A percentile compares a stretch with the other conserved stretches of the same genome.
Evolutionary conservation across 1,140 invertebrate genomes (phyloP).

Genomic region (Ostrea edulis): DNA sequence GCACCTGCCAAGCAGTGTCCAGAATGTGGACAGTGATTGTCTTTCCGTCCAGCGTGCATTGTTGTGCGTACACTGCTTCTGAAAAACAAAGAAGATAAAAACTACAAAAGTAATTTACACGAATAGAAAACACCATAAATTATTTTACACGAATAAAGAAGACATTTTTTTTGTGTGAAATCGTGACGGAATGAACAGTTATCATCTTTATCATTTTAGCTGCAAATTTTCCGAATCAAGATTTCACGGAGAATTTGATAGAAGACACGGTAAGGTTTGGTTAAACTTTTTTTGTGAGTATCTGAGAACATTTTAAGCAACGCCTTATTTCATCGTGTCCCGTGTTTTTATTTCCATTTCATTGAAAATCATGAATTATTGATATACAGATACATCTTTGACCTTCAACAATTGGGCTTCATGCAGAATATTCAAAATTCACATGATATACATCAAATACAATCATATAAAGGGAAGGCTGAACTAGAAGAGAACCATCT

Average conservation of each 20-base stretch:
- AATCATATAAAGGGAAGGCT: too few species aligned
- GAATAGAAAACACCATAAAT: neutral
- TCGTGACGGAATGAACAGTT: neutral
- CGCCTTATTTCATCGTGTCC: too few species aligned
- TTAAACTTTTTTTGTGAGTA: neutral
- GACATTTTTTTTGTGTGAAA: neutral
- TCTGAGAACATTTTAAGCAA: too few species aligned
- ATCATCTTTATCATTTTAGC: too few species aligned
- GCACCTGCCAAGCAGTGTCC: constrained; percentile 70
- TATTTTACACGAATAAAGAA: neutral
- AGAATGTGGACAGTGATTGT: constrained; percentile 66
- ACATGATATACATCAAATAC: too few species aligned
- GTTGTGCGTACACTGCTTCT: constrained; percentile 68
- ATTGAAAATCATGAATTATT: too few species aligned
- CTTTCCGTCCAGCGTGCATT: constrained; percentile 66
- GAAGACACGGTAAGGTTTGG: neutral
- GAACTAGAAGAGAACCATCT: too few species aligned
- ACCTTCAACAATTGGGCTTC: too few species aligned
- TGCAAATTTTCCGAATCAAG: neutral
- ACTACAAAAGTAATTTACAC: too few species aligned
- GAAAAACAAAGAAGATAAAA: constrained; percentile 50
- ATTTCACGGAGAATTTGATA: neutral
- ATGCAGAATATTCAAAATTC: too few species aligned
- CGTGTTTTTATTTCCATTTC: too few species aligned
- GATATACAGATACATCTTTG: too few species aligned